Base-by-base conservation (phyloP, 2,113 vertebrate genomes). In the Otus sunia region DNA sequence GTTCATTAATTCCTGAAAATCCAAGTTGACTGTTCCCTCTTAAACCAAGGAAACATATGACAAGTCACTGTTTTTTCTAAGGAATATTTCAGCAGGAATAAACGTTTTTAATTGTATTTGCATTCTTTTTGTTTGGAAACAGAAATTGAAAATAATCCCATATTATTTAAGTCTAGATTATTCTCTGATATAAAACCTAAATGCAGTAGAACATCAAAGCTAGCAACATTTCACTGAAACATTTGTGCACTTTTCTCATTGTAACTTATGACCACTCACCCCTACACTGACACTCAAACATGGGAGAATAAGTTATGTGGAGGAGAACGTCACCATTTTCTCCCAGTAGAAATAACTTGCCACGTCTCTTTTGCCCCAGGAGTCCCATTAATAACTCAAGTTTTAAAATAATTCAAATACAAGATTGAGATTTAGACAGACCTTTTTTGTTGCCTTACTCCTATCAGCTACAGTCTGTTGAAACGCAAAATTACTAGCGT, bases 301-400 rank as follows among this genome's bases (percentile, higher is more conserved):
- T 4, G 4, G 41, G 22, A 4, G 0, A 88, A 83, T 5, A 73
- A 71, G 80, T 73, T 45, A 76, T 1, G 6, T 7, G 9, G 26
- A 56, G 27, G 43, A 72, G 25, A 88, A 29, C 4, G 0, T 53
- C 36, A 85, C 6, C 0, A 0, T 22, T 79, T 76, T 62, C 49
- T 88, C 76, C 27, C 43, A 74, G 18, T 1, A 63, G 74, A 66
- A 23, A 30, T 63, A 34, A 25, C 47, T 34, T 67, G 32, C 60
- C 25, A 83, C 17, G 50, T 45, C 53, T 8, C 4, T 68, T 67
- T 58, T 50, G 47, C 34, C 30, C 17, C 47, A 73, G 16, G 58
- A 78, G 36, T 30, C 43, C n/a, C 26, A 80, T 73, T 53, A 79
- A 89, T 77, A 84, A 63, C 23, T 36, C 50, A 67, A 73, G 55